A percentile compares a stretch with the other conserved stretches of the same genome.
phyloP scores from a whole-genome alignment of 2,797 vertebrate species.

The Lepilemur septentrionalis region DNA sequence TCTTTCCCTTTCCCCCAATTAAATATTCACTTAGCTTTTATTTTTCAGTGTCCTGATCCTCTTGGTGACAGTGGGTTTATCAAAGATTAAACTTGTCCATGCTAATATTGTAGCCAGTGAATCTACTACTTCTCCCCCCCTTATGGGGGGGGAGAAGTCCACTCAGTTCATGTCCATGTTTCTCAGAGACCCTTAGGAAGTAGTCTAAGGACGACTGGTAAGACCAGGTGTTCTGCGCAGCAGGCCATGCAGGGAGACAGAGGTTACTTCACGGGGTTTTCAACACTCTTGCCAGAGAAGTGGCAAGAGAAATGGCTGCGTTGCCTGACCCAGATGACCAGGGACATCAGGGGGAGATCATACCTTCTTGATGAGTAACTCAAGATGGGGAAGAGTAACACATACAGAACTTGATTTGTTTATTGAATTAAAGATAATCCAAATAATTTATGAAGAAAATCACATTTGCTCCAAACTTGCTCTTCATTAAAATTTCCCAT shows the following conservation, averaged over 20 bases:
- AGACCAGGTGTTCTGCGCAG: background rate
- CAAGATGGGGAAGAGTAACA: background rate
- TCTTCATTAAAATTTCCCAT: background rate
- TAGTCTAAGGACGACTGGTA: background rate
- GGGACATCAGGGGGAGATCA: background rate
- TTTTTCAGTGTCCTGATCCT: background rate
- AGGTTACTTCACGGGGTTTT: background rate
- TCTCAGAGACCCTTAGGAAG: background rate
- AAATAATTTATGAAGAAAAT: background rate
- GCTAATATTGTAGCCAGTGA: background rate
- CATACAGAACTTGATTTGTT: background rate
- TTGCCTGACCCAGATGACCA: background rate
- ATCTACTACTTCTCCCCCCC: background rate
- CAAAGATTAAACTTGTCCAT: background rate
- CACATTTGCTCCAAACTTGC: background rate
- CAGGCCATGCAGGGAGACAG: background rate
- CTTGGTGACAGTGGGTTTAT: background rate
- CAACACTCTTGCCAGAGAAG: background rate
- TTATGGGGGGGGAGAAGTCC: too few species aligned
- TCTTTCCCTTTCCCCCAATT: background rate
- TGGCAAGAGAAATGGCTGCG: background rate
- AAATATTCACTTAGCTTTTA: conserved; percentile 8
- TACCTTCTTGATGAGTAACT: background rate
- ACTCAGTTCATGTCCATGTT: background rate
- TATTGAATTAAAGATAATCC: background rate